Base-by-base conservation (phyloP, 2,113 vertebrate genomes). In the Cnemophilus loriae region DNA sequence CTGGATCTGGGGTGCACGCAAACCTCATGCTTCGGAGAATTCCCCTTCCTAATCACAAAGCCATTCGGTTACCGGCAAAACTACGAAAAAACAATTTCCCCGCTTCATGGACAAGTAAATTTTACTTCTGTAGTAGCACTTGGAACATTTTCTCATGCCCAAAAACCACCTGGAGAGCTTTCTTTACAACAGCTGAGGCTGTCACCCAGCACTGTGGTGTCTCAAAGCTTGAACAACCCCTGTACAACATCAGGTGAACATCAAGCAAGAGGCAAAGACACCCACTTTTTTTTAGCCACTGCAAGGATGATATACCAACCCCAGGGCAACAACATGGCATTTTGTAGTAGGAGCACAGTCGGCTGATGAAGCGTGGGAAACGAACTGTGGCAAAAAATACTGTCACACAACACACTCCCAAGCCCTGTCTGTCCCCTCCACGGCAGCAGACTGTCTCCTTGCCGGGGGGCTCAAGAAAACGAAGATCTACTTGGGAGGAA, bases 331-430 rank as follows among this genome's bases (percentile, higher is more conserved):
- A 65, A 27, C 69, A 47, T 1, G 4, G 27, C 8, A 7, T 44
- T 39, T 0, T 32, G 23, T 3, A 11, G 37, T 2, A 47, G 50
- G 0, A 44, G 44, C 7, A 23, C 26, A 30, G 55, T 0, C 7
- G 20, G 30, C 2, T 39, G 27, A 28, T 3, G 49, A 42, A 74
- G 46, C 0, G 0, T 2, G 2, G 73, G 74, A 47, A 61, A 53
- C 3, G 3, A 79, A 70, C 56, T 30, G 24, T 11, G 20, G 26
- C 41, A 61, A 23, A 60, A 67, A 56, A 22, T 1, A 9, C 12
- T 7, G n/a, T 11, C 49, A n/a, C 39, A 27, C 37, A 49, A 10
- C 32, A 16, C 9, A 2, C 13, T 28, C 20, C 12, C 26, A 24
- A 13, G 9, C 11, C 37, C 41, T 59, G 22, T 28, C 56, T 10